A percentile compares a stretch with the other conserved stretches of the same genome.
Evolutionary conservation across 2,888 invertebrate genomes (phyloP).

Genomic region (Nemurella pictetii): DNA sequence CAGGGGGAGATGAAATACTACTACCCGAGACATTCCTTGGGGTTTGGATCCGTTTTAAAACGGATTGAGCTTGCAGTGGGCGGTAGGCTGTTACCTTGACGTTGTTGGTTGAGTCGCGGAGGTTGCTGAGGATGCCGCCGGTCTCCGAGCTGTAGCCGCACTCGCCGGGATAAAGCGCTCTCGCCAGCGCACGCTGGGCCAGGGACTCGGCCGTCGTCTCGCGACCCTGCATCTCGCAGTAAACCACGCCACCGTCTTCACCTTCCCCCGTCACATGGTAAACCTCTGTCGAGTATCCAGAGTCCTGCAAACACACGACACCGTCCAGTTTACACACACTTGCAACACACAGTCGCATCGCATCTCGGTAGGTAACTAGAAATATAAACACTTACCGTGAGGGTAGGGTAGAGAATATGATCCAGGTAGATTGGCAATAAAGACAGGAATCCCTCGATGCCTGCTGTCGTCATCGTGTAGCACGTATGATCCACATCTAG

Average conservation of each 20-base stretch:
- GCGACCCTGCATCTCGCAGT: slow-evolving; percentile 89
- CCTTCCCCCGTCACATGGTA: slow-evolving; percentile 89
- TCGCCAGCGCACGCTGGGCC: slow-evolving; percentile 65
- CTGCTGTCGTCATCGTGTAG: slow-evolving; percentile 87
- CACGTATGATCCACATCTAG: slow-evolving; percentile 79
- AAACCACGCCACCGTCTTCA: slow-evolving; percentile 91
- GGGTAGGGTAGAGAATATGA: slow-evolving; percentile 82
- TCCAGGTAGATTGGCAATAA: slow-evolving; percentile 90
- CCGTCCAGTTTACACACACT: neutral
- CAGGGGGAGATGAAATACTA: too few relatives aligned
- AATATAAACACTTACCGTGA: slow-evolving; percentile 59
- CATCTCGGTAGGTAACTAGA: slow-evolving; percentile 12
- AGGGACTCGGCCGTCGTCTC: slow-evolving; percentile 80
- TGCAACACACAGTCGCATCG: neutral
- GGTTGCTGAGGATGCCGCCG: slow-evolving; percentile 82
- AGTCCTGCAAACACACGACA: slow-evolving; percentile 59
- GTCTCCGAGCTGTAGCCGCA: slow-evolving; percentile 85
- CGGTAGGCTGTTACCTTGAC: slow-evolving; percentile 63
- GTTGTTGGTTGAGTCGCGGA: slow-evolving; percentile 78
- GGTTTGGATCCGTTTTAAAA: too few relatives aligned
- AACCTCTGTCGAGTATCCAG: slow-evolving; percentile 85
- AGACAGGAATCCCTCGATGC: slow-evolving; percentile 82
- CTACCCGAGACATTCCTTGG: too few relatives aligned
- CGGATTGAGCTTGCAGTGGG: too few relatives aligned
- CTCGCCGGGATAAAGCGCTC: slow-evolving; percentile 76